Base-by-base conservation (phyloP, 2,113 vertebrate genomes). In the Rynchops niger region DNA sequence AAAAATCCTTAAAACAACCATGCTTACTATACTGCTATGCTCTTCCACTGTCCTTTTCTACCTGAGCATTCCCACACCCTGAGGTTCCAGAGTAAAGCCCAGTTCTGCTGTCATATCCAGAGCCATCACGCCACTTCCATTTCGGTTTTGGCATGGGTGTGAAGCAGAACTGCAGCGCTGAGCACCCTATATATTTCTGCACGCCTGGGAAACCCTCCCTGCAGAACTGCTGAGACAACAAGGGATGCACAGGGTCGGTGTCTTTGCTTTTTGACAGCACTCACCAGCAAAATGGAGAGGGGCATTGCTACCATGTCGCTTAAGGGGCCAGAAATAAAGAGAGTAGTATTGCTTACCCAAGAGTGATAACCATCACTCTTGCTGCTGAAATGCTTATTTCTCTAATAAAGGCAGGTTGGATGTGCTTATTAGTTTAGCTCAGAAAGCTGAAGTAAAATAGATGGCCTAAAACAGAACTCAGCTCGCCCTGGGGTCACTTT, bases 211-310 rank as follows among this genome's bases (percentile, higher is more conserved):
- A 94, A 45, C 19, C 26, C 5, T 38, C 15, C 29, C 9, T 0
- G 0, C 15, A n/a, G 4, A 45, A 27, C 11, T 82, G 17, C 50
- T 70, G 17, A 66, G 36, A 26, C 9, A 7, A 59, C 13, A 42
- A 58, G 12, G 29, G 18, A 4, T 27, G 15, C 27, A 15, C 8
- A 6, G 23, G 0, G 1, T 21, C 9, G 0, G 0, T 4, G 8
- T 18, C 20, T 67, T 82, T 12, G 21, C 7, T 38, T 70, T 82
- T 85, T 26, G 82, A 73, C 4, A 63, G 72, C 18, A 65, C 5
- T 13, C 3, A 1, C 22, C 26, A 43, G 40, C 16, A 61, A 67
- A 85, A 38, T 4, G 1, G 14, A 49, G 43, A 49, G 26, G 63
- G 17, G 23, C 14, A 36, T 47, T 3, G 2, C 14, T 82, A 63